These are phyloP conservation scores for Laupala kohalensis DNA, from an alignment of 1,140 invertebrate species.

Conservation along the genomic window DNA sequence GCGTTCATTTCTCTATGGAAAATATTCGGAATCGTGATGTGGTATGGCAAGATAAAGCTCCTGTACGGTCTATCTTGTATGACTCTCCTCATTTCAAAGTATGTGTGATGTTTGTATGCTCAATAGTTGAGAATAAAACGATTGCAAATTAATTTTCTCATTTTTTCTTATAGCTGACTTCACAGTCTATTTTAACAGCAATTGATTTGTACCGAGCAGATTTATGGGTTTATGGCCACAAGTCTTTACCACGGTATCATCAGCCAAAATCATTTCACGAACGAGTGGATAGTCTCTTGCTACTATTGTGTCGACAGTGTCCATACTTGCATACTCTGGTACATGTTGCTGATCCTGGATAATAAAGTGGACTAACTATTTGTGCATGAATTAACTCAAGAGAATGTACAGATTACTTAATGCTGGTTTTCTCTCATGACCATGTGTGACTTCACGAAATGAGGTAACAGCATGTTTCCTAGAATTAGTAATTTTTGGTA, in stretches of 20 bases:
- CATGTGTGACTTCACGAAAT: too few species aligned
- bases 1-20: constrained; percentile 28
- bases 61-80: constrained; percentile 52
- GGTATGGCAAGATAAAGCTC: constrained; percentile 43
- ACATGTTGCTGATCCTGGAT: constrained; percentile 13
- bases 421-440: too few species aligned
- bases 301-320: constrained; percentile 46
- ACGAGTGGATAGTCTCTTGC: constrained; percentile 44
- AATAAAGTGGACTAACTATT: background rate
- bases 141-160: background rate
- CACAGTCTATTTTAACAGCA: constrained; percentile 32
- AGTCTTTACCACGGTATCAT: constrained; percentile 44
- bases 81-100: constrained; percentile 43
- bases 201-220: constrained; percentile 43
- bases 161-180: constrained; percentile 27
- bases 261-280: constrained; percentile 45
- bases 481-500: too few species aligned
- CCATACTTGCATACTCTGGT: constrained; percentile 49
- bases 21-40: constrained; percentile 24
- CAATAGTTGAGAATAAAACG: constrained; percentile 25
- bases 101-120: background rate
- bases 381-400: background rate
- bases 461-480: background rate
- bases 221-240: constrained; percentile 43
- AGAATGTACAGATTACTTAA: background rate